A percentile compares a stretch with the other conserved stretches of the same genome.
Conservation (phyloP, 2,888 invertebrate species). For the Sipha maydis region DNA sequence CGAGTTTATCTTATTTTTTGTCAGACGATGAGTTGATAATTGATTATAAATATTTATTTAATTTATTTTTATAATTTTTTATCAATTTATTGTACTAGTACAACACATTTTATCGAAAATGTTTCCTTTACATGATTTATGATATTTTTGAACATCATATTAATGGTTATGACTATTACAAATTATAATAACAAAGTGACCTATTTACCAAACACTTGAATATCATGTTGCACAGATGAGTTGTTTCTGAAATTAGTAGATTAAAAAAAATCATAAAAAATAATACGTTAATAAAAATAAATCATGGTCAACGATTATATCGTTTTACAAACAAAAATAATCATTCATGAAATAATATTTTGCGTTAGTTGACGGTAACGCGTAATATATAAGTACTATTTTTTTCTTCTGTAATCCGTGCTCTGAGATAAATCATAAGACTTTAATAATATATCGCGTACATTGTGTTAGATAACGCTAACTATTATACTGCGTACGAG, state of each 20-base stretch:
- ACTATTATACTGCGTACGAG: background rate
- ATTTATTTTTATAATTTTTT: background rate
- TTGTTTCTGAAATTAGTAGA: background rate
- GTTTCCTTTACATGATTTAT: conserved; percentile 5
- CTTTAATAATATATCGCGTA: too few species aligned
- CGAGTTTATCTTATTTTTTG: background rate
- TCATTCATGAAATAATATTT: too few species aligned
- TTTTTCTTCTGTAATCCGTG: background rate
- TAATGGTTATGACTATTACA: background rate
- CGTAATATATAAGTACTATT: background rate
- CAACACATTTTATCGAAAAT: background rate
- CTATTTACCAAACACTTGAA: background rate
- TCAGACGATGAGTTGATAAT: background rate
- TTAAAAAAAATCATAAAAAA: too few species aligned
- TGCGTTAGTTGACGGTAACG: too few species aligned
- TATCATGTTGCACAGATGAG: background rate
- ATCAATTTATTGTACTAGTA: background rate
- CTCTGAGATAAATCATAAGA: background rate
- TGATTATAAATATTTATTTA: background rate
- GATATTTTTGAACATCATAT: background rate
- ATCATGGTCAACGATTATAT: too few species aligned
- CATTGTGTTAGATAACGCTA: background rate
- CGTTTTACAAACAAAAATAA: too few species aligned
- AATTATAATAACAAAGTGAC: background rate
- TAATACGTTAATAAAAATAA: too few species aligned